phyloP scores from a whole-genome alignment of 2,797 vertebrate genomes.

The Etheostoma perlongum region DNA sequence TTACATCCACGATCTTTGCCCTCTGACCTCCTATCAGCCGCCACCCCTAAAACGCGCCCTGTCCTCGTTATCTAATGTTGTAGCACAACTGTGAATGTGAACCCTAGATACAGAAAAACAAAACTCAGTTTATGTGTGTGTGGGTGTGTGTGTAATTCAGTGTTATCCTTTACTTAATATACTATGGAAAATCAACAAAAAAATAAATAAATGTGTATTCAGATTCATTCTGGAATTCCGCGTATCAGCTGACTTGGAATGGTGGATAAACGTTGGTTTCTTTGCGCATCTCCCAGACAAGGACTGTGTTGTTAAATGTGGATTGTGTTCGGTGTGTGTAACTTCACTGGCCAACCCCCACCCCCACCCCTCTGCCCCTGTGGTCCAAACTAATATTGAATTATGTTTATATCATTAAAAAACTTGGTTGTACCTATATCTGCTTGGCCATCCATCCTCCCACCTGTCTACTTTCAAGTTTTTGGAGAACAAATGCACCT shows the following conservation, averaged over 20 bases:
- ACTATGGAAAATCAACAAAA: constrained; percentile 74
- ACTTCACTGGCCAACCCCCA: constrained; percentile 86
- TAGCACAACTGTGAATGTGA: constrained; percentile 98
- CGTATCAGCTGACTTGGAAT: constrained; percentile 89
- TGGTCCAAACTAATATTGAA: constrained; percentile 81
- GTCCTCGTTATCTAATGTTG: constrained; percentile 90
- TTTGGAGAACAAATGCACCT: constrained; percentile 54
- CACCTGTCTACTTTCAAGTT: constrained; percentile 55
- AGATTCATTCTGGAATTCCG: constrained; percentile 87
- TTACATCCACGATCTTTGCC: constrained; percentile 60
- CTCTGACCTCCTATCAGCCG: constrained; percentile 45
- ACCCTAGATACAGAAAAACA: constrained; percentile 88
- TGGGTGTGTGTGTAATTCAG: constrained; percentile 91
- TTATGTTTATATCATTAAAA: constrained; percentile 72
- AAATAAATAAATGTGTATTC: constrained; percentile 85
- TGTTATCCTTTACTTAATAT: constrained; percentile 93
- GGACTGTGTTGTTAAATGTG: constrained; percentile 88
- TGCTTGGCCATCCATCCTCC: constrained; percentile 65
- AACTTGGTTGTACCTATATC: constrained; percentile 72
- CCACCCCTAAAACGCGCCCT: constrained; percentile 40
- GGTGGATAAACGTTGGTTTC: constrained; percentile 93
- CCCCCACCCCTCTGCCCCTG: constrained; percentile 75
- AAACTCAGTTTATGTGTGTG: constrained; percentile 82
- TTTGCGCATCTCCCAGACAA: constrained; percentile 87
- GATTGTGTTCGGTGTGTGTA: constrained; percentile 93